These are phyloP conservation scores for Peromyscus eremicus DNA, from an alignment of 2,797 vertebrate species.

Conservation along the genomic window DNA sequence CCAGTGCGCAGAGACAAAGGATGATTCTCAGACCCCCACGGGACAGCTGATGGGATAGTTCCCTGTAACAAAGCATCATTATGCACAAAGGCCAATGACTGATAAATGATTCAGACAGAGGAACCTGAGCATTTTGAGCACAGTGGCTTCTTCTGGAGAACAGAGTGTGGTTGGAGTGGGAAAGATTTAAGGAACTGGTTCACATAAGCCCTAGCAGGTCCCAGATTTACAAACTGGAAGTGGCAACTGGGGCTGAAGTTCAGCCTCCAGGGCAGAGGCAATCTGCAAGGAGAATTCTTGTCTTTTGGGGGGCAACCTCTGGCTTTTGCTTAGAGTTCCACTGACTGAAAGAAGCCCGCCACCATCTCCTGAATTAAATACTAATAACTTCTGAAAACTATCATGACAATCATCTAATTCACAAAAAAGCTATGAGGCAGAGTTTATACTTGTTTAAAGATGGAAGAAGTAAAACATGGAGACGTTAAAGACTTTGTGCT, in stretches of 20 bases:
- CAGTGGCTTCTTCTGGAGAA: background rate
- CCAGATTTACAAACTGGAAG: background rate
- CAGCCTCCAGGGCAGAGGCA: background rate
- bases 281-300: background rate
- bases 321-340: background rate
- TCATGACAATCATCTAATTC: background rate
- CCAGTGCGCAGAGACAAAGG: too few species aligned
- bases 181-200: background rate
- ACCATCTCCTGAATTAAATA: background rate
- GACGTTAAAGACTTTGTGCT: background rate
- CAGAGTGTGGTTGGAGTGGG: background rate
- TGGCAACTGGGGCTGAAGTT: background rate
- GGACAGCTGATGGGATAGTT: too few species aligned
- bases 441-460: slow-evolving; percentile 43
- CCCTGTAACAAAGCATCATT: background rate
- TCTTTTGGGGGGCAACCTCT: background rate
- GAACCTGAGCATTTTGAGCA: background rate
- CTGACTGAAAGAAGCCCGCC: background rate
- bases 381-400: background rate
- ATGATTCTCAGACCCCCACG: background rate
- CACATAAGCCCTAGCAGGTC: background rate
- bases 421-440: background rate
- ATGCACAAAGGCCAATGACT: background rate
- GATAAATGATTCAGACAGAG: background rate
- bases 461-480: background rate